phyloP scores from a whole-genome alignment of 2,888 invertebrate genomes.

The Drosophila algonquin region DNA sequence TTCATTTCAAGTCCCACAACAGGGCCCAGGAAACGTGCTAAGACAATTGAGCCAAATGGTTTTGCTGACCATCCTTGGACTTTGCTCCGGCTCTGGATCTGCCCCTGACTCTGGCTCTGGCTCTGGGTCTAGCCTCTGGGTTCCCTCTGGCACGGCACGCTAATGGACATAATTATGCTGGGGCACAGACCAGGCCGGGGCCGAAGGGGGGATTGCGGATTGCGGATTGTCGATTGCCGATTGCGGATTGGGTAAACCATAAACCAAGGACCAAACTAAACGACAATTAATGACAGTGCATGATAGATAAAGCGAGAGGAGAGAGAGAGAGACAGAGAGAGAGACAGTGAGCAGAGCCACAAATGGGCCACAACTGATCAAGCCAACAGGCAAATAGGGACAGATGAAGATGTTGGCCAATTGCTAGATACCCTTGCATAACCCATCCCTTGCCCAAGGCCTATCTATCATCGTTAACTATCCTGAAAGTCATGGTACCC shows the following conservation, averaged over 20 bases:
- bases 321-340: conserved; percentile 7
- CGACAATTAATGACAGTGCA: conserved; percentile 70
- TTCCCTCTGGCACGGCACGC: conserved; percentile 53
- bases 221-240: background rate
- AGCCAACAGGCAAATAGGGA: background rate
- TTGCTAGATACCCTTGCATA: background rate
- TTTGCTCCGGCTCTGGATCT: background rate
- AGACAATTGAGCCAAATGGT: conserved; percentile 59
- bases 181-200: conserved; percentile 5
- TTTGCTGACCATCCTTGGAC: conserved; percentile 9
- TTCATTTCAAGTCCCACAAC: conserved; percentile 54
- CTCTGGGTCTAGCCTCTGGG: conserved; percentile 24
- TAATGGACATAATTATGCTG: conserved; percentile 71
- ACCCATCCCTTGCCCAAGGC: background rate
- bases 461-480: no score
- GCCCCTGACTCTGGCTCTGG: background rate
- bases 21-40: conserved; percentile 61
- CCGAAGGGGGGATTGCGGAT: background rate
- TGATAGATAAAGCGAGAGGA: conserved; percentile 45
- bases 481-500: background rate
- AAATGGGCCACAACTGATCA: conserved; percentile 44
- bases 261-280: conserved; percentile 50
- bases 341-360: background rate
- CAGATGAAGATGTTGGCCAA: background rate
- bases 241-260: conserved; percentile 18